These are phyloP conservation scores for Antidorcas marsupialis DNA, from an alignment of 2,113 vertebrate species.

Conservation along the genomic window DNA sequence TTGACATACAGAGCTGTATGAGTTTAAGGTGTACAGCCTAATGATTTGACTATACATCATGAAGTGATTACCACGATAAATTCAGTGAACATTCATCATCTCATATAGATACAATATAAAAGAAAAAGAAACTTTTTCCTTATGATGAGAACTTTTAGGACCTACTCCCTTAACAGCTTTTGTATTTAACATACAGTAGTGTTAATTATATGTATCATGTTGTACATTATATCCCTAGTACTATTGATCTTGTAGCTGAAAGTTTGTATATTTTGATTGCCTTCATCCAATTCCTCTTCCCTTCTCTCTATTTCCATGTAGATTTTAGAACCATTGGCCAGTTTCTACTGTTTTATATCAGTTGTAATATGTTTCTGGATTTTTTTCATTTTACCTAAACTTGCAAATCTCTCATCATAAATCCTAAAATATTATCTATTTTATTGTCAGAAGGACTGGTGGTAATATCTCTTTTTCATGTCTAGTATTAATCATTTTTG, in stretches of 20 bases:
- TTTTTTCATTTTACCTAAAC: neutral
- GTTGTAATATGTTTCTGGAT: neutral
- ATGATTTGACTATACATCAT: neutral
- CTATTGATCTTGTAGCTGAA: neutral
- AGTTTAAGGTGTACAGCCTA: neutral
- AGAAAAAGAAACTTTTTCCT: neutral
- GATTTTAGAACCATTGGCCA: neutral
- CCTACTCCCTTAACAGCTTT: neutral
- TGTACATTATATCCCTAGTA: neutral
- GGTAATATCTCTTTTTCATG: neutral
- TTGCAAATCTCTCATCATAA: neutral
- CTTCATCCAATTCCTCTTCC: neutral
- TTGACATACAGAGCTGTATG: neutral
- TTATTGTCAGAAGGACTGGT: neutral
- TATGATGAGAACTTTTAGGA: neutral
- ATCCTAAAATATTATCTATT: neutral
- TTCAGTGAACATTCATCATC: neutral
- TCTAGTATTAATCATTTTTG: neutral
- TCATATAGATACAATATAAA: neutral
- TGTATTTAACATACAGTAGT: neutral
- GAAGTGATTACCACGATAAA: neutral
- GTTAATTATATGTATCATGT: neutral
- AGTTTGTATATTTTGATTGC: neutral
- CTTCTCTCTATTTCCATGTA: neutral
- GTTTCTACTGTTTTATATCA: neutral